Evolutionary conservation across 1,140 invertebrate species (phyloP).

Genomic region (Wasmannia auropunctata): DNA sequence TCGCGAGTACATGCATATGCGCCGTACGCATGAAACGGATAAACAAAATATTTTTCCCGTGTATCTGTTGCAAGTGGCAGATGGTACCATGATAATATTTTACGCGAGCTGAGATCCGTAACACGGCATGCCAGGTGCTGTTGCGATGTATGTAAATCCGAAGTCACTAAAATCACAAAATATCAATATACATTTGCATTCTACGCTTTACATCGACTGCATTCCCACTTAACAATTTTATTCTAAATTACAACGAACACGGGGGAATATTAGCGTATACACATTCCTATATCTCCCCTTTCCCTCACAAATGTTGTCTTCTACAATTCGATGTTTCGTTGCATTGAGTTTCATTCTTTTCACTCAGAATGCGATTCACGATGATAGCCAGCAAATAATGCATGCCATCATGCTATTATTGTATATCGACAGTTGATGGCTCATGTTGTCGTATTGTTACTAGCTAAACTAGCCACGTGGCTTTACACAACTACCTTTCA

Average conservation of each 20-base stretch:
- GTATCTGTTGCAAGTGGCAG: constrained; percentile 71
- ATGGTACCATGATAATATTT: constrained; percentile 70
- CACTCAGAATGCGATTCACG: constrained; percentile 14
- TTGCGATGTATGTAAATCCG: constrained; percentile 55
- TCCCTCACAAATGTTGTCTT: background rate
- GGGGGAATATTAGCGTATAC: background rate
- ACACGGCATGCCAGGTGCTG: constrained; percentile 63
- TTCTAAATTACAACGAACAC: background rate
- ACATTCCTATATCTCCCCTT: background rate
- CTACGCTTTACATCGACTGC: background rate
- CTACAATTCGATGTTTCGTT: background rate
- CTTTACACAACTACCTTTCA: constrained; percentile 27
- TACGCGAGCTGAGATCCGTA: constrained; percentile 65
- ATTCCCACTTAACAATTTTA: background rate
- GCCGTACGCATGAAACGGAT: constrained; percentile 52
- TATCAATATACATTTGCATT: constrained; percentile 27
- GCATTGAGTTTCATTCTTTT: background rate
- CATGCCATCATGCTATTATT: constrained; percentile 18
- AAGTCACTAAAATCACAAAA: constrained; percentile 55
- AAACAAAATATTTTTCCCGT: constrained; percentile 65
- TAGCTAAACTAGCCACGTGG: constrained; percentile 21
- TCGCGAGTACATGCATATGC: constrained; percentile 47
- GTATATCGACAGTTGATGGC: constrained; percentile 37
- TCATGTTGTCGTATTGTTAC: constrained; percentile 20
- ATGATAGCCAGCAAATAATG: constrained; percentile 9